These are phyloP conservation scores for Eutrigla gurnardus DNA, from an alignment of 2,797 vertebrate species.

Conservation along the genomic window DNA sequence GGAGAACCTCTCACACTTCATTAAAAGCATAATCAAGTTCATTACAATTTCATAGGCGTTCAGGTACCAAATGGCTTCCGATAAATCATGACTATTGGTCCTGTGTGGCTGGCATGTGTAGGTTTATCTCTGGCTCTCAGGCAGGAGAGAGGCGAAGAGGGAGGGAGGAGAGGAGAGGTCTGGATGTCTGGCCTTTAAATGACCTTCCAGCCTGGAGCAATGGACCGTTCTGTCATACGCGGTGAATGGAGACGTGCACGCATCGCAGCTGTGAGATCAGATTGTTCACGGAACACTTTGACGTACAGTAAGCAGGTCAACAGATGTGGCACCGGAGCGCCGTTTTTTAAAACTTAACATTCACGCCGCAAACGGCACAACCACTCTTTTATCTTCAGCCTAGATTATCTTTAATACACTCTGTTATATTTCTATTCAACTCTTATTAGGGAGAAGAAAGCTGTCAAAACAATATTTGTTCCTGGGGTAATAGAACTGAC, in stretches of 20 bases:
- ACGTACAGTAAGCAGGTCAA: constrained; percentile 12
- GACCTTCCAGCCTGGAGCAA: constrained; percentile 70
- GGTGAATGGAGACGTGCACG: constrained; percentile 6
- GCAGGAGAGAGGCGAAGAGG: constrained; percentile 39
- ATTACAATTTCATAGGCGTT: constrained; percentile 87
- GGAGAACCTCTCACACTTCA: constrained; percentile 86
- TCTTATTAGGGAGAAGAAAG: not conserved
- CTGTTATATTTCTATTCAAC: not conserved
- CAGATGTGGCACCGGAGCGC: constrained; percentile 19
- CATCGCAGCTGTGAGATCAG: constrained; percentile 15
- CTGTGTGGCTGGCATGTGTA: constrained; percentile 74
- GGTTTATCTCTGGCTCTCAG: constrained; percentile 83
- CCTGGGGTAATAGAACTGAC: not conserved
- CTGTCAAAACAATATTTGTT: not conserved
- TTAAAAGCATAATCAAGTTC: constrained; percentile 89
- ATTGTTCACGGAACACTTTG: constrained; percentile 17
- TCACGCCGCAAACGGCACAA: not conserved
- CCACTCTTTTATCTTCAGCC: not conserved
- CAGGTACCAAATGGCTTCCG: constrained; percentile 83
- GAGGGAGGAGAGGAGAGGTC: constrained; percentile 28
- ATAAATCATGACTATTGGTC: constrained; percentile 84
- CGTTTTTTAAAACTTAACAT: constrained; percentile 5
- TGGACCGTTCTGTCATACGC: constrained; percentile 41
- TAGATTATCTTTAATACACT: constrained; percentile 1
- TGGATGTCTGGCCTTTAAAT: constrained; percentile 78